Conservation (phyloP, 2,113 vertebrate genomes). For the Ginglymostoma cirratum region DNA sequence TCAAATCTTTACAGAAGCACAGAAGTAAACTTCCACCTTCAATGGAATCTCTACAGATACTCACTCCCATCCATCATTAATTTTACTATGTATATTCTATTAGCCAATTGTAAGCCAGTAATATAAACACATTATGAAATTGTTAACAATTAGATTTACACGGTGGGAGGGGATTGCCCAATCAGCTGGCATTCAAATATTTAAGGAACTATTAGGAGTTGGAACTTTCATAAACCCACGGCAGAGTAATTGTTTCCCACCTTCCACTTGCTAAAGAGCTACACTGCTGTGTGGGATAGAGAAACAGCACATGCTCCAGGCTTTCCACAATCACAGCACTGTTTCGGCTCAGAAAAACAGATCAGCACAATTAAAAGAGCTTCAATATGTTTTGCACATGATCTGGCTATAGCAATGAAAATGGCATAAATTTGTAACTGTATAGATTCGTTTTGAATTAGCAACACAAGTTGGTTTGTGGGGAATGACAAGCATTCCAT, state of each 20-base stretch:
- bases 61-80: neutral
- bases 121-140: neutral
- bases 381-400: neutral
- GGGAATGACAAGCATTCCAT: neutral
- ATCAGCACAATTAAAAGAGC: neutral
- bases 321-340: neutral
- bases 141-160: neutral
- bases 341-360: neutral
- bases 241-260: neutral
- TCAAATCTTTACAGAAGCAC: neutral
- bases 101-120: neutral
- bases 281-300: neutral
- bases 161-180: neutral
- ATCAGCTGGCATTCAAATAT: neutral
- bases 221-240: neutral
- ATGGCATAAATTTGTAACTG: neutral
- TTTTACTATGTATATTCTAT: neutral
- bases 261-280: neutral
- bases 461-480: neutral
- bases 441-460: neutral
- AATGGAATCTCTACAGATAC: neutral
- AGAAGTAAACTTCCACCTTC: neutral
- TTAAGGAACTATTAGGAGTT: neutral
- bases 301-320: neutral
- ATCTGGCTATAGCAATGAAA: neutral